These are phyloP conservation scores for Gonatopus flavifemur DNA, from an alignment of 1,140 invertebrate species.

Conservation along the genomic window DNA sequence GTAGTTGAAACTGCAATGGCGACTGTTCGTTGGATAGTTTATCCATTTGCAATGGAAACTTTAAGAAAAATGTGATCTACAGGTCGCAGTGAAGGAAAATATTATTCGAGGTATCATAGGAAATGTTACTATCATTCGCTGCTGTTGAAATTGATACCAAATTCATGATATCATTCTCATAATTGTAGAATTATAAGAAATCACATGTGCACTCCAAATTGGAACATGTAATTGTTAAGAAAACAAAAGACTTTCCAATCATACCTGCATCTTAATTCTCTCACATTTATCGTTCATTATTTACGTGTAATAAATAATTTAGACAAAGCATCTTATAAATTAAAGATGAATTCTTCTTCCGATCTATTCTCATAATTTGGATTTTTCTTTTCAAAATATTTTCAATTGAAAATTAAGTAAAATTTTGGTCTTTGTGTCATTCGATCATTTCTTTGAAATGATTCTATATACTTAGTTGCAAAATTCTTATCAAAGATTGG, in stretches of 20 bases:
- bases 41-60: conserved; percentile 28
- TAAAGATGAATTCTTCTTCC: too few species aligned
- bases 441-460: too few species aligned
- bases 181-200: conserved; percentile 5
- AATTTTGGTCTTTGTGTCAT: too few species aligned
- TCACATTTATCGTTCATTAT: background rate
- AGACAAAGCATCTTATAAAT: too few species aligned
- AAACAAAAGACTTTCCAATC: background rate
- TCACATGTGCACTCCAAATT: conserved; percentile 24
- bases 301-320: conserved; percentile 2
- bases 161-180: background rate
- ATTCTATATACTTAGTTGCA: too few species aligned
- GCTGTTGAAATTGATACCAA: background rate
- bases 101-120: conserved; percentile 34
- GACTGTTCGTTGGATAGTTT: conserved; percentile 23
- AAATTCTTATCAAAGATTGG: too few species aligned
- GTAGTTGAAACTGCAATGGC: conserved; percentile 32
- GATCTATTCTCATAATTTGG: too few species aligned
- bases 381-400: too few species aligned
- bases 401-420: too few species aligned
- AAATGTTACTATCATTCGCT: background rate
- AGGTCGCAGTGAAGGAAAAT: conserved; percentile 6
- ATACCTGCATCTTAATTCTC: background rate
- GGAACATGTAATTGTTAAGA: background rate
- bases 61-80: conserved; percentile 34